A percentile compares a stretch with the other conserved stretches of the same genome.
Conservation (phyloP, 2,888 invertebrate species). For the Epirrita christyi region DNA sequence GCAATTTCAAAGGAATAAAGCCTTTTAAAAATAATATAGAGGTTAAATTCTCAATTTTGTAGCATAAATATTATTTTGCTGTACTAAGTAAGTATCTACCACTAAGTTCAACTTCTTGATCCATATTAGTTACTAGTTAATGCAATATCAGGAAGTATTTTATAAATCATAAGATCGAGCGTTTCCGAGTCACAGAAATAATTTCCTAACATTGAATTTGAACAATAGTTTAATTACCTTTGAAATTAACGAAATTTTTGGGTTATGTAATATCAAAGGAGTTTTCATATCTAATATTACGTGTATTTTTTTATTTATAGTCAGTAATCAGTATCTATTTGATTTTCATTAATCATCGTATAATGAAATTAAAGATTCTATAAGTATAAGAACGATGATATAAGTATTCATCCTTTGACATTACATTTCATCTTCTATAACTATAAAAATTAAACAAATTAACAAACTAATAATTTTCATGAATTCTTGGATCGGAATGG, state of each 20-base stretch:
- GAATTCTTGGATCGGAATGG: constrained; percentile 36
- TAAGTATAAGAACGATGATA: too few relatives aligned
- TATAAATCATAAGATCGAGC: constrained; percentile 62
- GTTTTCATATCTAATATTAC: constrained; percentile 18
- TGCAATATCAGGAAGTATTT: not conserved
- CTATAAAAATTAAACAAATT: constrained; percentile 24
- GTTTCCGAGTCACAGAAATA: constrained; percentile 54
- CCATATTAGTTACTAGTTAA: too few relatives aligned
- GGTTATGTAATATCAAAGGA: constrained; percentile 65
- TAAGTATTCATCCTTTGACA: constrained; percentile 29
- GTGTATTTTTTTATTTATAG: not conserved
- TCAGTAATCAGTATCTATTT: not conserved
- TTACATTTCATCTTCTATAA: constrained; percentile 26
- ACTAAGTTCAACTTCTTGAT: not conserved
- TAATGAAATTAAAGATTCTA: too few relatives aligned
- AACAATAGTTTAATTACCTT: constrained; percentile 51
- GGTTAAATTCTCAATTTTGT: too few relatives aligned
- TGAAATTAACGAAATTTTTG: constrained; percentile 57
- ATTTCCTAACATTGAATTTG: constrained; percentile 47
- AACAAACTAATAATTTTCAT: constrained; percentile 37
- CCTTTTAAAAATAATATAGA: too few relatives aligned
- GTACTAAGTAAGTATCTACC: not conserved
- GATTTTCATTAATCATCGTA: too few relatives aligned
- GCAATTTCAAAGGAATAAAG: not conserved
- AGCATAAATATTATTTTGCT: too few relatives aligned